Base-by-base conservation (phyloP, 2,888 invertebrate species). In the Lymantria monacha region DNA sequence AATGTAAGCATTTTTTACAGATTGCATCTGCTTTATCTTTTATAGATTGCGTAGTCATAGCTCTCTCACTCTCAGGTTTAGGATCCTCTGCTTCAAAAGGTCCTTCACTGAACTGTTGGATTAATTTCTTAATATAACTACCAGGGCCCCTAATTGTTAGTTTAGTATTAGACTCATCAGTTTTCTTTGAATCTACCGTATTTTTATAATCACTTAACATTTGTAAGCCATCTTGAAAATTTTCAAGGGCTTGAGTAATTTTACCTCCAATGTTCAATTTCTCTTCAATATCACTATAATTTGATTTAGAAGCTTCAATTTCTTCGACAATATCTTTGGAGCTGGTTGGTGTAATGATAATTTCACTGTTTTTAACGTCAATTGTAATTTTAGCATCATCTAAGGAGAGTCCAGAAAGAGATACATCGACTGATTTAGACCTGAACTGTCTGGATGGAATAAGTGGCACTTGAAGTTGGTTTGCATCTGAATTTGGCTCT, bases 361-460 rank as follows among this genome's bases (percentile, higher is more conserved):
- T 89, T 76, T 91, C 89, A 36, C 76, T 88, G n/a, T 81, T 87
- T 59, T 82, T 83, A 57, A 83, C 79, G 45, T 91, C 86, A 7
- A 91, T 80, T 0, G 87, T 88, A 14, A 90, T 82, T 75, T 81
- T 83, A 14, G 89, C 84, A 13, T 88, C 89, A 8, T 88, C 86
- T 7, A 89, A 61, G 37, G 72, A 77, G 5, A 90, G 60, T 0
- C 82, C 82, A 1, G 83, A 71, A 1, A 91, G 78, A 0, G 92
- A 85, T 0, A 92, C 89, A 57, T 93, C 93, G 1, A 93, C 91
- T 0, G 93, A 93, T 75, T 91, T 92, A 0, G 93, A 93, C 37
- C 93, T 77, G 58, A 80, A 83, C 59, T 92, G 92, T 53, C 91
- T 83, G 36, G 83, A 79, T 51, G 85, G 85, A 13, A 81, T 74